phyloP scores from a whole-genome alignment of 2,797 vertebrate species.

The Buceros bicornis region DNA sequence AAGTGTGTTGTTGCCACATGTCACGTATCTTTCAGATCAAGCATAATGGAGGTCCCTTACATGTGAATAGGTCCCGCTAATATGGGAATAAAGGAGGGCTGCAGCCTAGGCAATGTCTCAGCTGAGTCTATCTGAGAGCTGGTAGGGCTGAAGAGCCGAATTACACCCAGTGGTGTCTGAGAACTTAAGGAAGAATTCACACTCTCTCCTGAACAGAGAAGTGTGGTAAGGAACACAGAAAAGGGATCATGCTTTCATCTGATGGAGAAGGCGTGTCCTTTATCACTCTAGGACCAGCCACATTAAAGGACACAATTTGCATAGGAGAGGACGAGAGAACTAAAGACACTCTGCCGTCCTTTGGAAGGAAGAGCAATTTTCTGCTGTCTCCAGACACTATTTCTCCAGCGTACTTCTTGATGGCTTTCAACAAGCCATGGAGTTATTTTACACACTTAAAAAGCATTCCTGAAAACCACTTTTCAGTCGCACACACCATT shows the following conservation, averaged over 20 bases:
- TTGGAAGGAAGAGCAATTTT: constrained; percentile 33
- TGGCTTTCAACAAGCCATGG: constrained; percentile 36
- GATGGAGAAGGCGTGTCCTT: neutral
- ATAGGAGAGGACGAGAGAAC: constrained; percentile 11
- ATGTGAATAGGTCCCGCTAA: constrained; percentile 22
- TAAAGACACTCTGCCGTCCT: neutral
- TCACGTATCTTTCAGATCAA: constrained; percentile 24
- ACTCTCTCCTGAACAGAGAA: neutral
- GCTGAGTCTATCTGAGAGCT: constrained; percentile 18
- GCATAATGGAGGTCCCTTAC: neutral
- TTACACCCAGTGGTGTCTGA: neutral
- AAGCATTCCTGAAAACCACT: constrained; percentile 31
- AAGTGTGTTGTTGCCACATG: constrained; percentile 34
- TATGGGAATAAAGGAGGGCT: neutral
- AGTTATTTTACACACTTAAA: constrained; percentile 28
- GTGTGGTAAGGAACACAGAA: neutral
- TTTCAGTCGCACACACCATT: neutral
- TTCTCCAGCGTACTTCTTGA: constrained; percentile 25
- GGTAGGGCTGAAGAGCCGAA: neutral
- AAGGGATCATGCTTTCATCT: neutral
- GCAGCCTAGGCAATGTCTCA: neutral
- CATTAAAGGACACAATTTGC: constrained; percentile 21
- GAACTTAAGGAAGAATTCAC: neutral
- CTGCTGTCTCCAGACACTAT: neutral
- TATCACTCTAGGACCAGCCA: neutral